Base-by-base conservation (phyloP, 2,797 vertebrate species). In the Cyclura pinguis region DNA sequence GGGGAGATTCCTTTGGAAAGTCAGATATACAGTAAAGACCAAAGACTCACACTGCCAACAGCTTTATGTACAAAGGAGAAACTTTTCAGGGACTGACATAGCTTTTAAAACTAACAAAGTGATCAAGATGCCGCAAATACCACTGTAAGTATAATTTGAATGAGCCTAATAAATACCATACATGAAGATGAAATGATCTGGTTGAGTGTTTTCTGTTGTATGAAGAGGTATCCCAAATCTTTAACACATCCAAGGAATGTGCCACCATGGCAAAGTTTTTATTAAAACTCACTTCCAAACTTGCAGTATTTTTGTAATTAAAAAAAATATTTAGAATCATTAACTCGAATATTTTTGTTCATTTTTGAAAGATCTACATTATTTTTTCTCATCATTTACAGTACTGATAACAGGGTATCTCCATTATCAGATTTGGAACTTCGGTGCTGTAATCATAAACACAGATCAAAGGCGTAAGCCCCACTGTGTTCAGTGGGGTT, bases 1-100 rank as follows among this genome's bases (percentile, higher is more conserved):
- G 98, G 97, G 5, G 98, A 94, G 94, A 99, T 98, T 87, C 99
- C 99, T 99, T 95, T 29, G 91, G 95, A 88, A 85, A 85, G 92
- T 92, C 59, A 88, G 52, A 95, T 88, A 93, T 18, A 81, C 72
- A 85, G 89, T 20, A 92, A 88, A 94, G 24, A 50, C 20, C 16
- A 69, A 90, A 2, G 6, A 20, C 32, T 69, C 32, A 24, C 1
- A 27, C 18, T 67, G 12, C 27, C 20, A 82, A 42, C 6, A 27
- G 24, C n/a, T 82, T 35, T 38, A 1, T 12, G 24, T 59, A 42
- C 27, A 7, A 18, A 74, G 10, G 16, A 82, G 24, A 13, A 69
- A 73, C 18, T 12, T 32, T 64, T 69, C 59, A 32, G n/a, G 5
- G 16, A 62, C 22, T 27, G 2, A 16, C 6, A 29, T 6, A 7